phyloP scores from a whole-genome alignment of 2,113 vertebrate species.

The Delphinus delphis region DNA sequence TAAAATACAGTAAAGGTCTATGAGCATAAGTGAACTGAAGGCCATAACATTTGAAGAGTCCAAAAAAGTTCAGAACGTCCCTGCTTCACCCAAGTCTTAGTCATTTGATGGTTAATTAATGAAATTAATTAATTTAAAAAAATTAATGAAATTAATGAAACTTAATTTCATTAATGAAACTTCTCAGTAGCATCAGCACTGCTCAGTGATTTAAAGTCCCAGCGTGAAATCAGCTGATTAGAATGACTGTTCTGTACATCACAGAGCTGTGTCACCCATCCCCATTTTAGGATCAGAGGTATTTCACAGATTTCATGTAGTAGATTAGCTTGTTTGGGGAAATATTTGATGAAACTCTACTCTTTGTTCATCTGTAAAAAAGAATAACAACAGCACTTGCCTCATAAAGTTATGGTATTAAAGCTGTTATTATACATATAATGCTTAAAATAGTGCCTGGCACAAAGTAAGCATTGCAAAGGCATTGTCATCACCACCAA shows the following conservation, averaged over 20 bases:
- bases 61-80: not conserved
- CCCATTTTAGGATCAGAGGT: not conserved
- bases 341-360: not conserved
- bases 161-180: not conserved
- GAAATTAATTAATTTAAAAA: too few species aligned
- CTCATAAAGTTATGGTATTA: not conserved
- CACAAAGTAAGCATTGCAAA: not conserved
- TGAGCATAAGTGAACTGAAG: not conserved
- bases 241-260: not conserved
- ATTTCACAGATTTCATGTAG: not conserved
- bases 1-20: not conserved
- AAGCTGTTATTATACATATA: not conserved
- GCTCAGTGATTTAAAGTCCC: not conserved
- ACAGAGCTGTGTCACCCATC: not conserved
- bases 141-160: too few species aligned
- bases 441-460: not conserved
- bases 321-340: conserved; percentile 4
- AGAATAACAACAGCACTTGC: not conserved
- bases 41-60: not conserved
- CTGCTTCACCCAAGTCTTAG: not conserved
- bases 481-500: not conserved
- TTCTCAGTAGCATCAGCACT: not conserved
- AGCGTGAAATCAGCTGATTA: not conserved
- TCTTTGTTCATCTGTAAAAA: not conserved
- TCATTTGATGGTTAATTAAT: not conserved